These are phyloP conservation scores for Epinotia nisella DNA, from an alignment of 2,888 invertebrate genomes.

Conservation along the genomic window DNA sequence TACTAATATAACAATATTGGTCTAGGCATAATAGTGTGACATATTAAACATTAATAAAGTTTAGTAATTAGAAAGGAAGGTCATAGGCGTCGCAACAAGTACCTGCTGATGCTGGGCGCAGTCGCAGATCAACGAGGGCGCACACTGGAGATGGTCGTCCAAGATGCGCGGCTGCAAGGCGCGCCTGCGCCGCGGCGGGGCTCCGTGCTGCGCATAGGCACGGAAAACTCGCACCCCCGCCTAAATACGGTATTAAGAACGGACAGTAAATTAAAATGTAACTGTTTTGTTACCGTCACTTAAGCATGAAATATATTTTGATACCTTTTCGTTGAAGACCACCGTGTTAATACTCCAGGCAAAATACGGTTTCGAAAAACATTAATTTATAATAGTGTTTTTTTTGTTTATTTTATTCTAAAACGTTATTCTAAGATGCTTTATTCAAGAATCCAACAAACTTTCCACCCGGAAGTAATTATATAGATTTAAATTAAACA, in stretches of 20 bases:
- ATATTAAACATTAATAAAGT: too few relatives aligned
- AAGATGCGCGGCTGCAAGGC: slow-evolving; percentile 54
- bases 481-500: too few relatives aligned
- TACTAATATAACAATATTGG: too few relatives aligned
- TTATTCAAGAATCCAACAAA: too few relatives aligned
- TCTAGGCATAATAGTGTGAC: too few relatives aligned
- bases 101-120: slow-evolving; percentile 59
- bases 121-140: slow-evolving; percentile 57
- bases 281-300: background rate
- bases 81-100: slow-evolving; percentile 60
- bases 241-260: slow-evolving; percentile 49
- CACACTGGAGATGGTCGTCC: slow-evolving; percentile 61
- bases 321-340: background rate
- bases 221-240: slow-evolving; percentile 52
- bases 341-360: too few relatives aligned
- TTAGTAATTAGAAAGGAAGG: too few relatives aligned
- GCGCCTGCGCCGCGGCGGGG: slow-evolving; percentile 47
- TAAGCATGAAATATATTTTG: background rate
- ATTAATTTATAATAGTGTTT: too few relatives aligned
- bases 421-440: too few relatives aligned
- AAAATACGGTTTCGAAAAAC: too few relatives aligned
- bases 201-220: slow-evolving; percentile 49
- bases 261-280: slow-evolving; percentile 51
- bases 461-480: too few relatives aligned
- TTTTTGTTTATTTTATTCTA: too few relatives aligned